Conservation (phyloP, 1,140 invertebrate species). For the Drosophila serrata region DNA sequence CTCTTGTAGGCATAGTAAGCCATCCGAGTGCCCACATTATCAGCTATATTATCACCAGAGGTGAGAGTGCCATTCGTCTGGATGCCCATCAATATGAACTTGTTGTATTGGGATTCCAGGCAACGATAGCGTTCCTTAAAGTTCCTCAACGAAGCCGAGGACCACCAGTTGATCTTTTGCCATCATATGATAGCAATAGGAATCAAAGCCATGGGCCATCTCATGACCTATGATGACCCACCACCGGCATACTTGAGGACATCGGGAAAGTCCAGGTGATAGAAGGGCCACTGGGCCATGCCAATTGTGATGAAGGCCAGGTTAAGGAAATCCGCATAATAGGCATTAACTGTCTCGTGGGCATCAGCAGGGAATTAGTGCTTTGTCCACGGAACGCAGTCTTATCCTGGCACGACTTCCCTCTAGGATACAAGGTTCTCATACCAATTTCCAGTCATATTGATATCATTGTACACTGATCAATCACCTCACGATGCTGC, state of each 20-base stretch:
- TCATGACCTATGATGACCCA: slow-evolving; percentile 90
- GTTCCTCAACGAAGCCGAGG: slow-evolving; percentile 87
- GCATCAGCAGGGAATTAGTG: slow-evolving; percentile 67
- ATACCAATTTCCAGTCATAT: slow-evolving; percentile 61
- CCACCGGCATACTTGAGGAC: slow-evolving; percentile 87
- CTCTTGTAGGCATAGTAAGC: slow-evolving; percentile 89
- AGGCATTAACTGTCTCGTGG: slow-evolving; percentile 74
- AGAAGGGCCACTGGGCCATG: slow-evolving; percentile 77
- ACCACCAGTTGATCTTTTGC: slow-evolving; percentile 94
- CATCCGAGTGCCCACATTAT: slow-evolving; percentile 94
- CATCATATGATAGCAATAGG: slow-evolving; percentile 91
- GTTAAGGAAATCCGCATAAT: slow-evolving; percentile 78
- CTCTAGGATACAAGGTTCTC: slow-evolving; percentile 65
- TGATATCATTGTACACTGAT: slow-evolving; percentile 57
- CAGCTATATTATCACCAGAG: slow-evolving; percentile 95
- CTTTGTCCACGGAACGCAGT: slow-evolving; percentile 68
- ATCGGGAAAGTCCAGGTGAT: slow-evolving; percentile 61
- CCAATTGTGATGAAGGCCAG: slow-evolving; percentile 83
- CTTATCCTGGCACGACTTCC: slow-evolving; percentile 51
- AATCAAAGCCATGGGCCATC: slow-evolving; percentile 89
- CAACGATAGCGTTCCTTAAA: slow-evolving; percentile 92
- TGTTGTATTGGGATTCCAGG: slow-evolving; percentile 94
- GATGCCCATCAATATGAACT: slow-evolving; percentile 66
- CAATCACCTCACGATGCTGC: slow-evolving; percentile 61
- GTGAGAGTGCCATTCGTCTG: slow-evolving; percentile 92